These are phyloP conservation scores for Triplophysa rosa DNA, from an alignment of 2,113 vertebrate genomes.

Conservation along the genomic window DNA sequence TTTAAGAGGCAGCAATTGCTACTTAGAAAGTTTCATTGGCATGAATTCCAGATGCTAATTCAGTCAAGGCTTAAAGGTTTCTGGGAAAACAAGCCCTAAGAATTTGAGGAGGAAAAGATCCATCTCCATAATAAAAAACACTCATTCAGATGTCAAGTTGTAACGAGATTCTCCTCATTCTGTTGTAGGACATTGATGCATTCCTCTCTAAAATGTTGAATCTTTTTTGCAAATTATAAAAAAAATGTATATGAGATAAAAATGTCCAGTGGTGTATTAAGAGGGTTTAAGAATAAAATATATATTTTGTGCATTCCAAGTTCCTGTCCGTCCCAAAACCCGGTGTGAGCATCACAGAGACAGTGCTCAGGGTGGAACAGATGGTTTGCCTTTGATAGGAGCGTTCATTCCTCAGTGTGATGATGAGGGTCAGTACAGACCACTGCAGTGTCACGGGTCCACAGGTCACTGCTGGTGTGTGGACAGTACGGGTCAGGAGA, in stretches of 20 bases:
- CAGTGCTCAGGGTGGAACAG: constrained; percentile 46
- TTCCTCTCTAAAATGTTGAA: too few relatives aligned
- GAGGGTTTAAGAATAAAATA: too few relatives aligned
- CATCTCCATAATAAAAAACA: not conserved
- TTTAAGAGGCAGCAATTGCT: not conserved
- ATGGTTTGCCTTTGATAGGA: constrained; percentile 53
- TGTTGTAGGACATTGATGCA: too few relatives aligned
- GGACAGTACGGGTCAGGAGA: constrained; percentile 72
- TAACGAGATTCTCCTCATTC: too few relatives aligned
- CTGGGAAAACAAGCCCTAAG: not conserved
- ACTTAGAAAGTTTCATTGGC: not conserved
- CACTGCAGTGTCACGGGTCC: constrained; percentile 80
- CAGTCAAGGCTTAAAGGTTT: not conserved
- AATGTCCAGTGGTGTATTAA: too few relatives aligned
- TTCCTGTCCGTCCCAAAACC: constrained; percentile 27
- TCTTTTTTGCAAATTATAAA: too few relatives aligned
- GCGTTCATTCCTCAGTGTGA: constrained; percentile 80
- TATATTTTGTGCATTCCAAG: too few relatives aligned
- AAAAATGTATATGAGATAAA: too few relatives aligned
- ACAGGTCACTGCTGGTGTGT: constrained; percentile 88
- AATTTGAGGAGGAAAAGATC: not conserved
- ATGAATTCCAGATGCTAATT: not conserved
- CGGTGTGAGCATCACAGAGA: constrained; percentile 76
- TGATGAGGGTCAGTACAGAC: constrained; percentile 72
- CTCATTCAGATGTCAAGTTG: not conserved